phyloP scores from a whole-genome alignment of 2,113 vertebrate species.

The Petrocephalus microphthalmus region DNA sequence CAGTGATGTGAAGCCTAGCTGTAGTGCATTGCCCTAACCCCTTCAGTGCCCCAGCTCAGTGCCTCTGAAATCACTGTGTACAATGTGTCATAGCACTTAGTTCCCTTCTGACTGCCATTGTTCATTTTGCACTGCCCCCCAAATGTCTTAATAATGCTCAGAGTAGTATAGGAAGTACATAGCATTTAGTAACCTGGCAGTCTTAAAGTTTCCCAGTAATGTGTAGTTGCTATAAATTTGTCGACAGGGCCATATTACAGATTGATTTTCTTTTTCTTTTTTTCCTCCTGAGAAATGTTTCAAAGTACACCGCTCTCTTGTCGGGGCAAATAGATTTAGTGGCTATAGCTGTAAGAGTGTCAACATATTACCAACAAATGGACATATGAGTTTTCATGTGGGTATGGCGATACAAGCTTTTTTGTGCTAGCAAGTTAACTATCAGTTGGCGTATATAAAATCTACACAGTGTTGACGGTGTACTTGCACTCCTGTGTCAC shows the following conservation, averaged over 20 bases:
- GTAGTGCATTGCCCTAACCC: conserved; percentile 24
- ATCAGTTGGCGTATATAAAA: background rate
- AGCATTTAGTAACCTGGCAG: conserved; percentile 23
- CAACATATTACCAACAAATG: background rate
- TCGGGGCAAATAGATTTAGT: background rate
- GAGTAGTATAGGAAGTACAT: conserved; percentile 38
- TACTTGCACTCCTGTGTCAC: background rate
- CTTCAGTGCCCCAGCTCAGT: background rate
- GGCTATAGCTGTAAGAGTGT: background rate
- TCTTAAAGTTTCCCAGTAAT: conserved; percentile 31
- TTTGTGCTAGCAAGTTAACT: background rate
- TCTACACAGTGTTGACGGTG: background rate
- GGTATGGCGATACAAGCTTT: background rate
- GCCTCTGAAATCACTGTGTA: background rate
- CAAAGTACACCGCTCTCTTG: conserved; percentile 19
- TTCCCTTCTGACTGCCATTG: conserved; percentile 22
- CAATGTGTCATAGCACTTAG: background rate
- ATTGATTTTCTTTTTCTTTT: conserved; percentile 42
- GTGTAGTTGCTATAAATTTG: conserved; percentile 29
- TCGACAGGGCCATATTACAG: conserved; percentile 34
- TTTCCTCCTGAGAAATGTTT: conserved; percentile 33
- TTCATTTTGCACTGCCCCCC: conserved; percentile 45
- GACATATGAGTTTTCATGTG: no score
- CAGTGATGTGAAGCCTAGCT: conserved; percentile 37
- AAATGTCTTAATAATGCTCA: conserved; percentile 43